Base-by-base conservation (phyloP, 2,797 vertebrate species). In the Coreius guichenoti region DNA sequence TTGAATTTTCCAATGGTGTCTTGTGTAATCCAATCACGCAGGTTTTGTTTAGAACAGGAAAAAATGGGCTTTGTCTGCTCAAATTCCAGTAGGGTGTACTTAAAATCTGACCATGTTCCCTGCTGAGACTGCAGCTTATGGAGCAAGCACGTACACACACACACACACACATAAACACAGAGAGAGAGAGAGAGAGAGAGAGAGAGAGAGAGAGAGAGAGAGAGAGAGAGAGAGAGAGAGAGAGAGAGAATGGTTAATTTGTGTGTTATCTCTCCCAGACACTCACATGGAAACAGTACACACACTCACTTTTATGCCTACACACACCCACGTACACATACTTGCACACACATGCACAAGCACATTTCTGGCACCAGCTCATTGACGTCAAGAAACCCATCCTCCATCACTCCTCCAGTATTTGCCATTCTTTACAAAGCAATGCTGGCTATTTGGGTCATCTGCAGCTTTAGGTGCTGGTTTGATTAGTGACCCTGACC, bases 401-500 rank as follows among this genome's bases (percentile, higher is more conserved):
- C 89, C 89, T 88, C 91, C 0, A 85, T 33, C 36, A 56, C 88
- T 58, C 68, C 82, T 65, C 45, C 39, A 73, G 65, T 80, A 77
- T 69, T 63, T 80, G 31, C 67, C 23, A 43, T 80, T 87, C 86
- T 89, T 86, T 84, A 83, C 86, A 83, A 33, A 92, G 88, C 90
- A 89, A 91, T 88, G 92, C 81, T 86, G 84, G 81, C 86, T 90
- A 87, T 84, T 86, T 47, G 8, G 84, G 84, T 91, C 92, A 91
- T 91, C 90, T 92, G 91, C 91, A 90, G 91, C 90, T 85, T 86
- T 83, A 51, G 88, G 31, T 81, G 73, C 73, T 74, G 70, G 17
- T 80, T 23, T 92, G 90, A 94, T 93, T 61, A 17, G 19, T 91
- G 90, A 93, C 92, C 91, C 88, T 86, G 77, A 29, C 67, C 77